A percentile compares a stretch with the other conserved stretches of the same genome.
These are phyloP conservation scores for Syngnathoides biaculeatus DNA, from an alignment of 2,113 vertebrate species.

Conservation along the genomic window DNA sequence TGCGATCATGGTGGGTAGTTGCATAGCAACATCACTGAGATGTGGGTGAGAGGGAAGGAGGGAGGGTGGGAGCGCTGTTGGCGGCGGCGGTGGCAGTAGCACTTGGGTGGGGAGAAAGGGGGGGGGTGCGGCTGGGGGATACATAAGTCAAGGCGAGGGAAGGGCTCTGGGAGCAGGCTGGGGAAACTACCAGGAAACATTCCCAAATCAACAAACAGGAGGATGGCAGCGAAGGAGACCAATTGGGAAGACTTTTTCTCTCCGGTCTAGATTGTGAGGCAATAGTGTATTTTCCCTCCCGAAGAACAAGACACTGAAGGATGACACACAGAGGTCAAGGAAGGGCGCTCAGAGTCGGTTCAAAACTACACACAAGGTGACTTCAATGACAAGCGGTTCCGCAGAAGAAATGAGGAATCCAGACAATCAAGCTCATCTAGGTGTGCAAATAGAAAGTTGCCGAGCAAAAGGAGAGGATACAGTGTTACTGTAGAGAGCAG, in stretches of 20 bases:
- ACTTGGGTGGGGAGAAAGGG: conserved; percentile 20
- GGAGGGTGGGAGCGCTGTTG: conserved; percentile 22
- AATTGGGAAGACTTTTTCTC: background rate
- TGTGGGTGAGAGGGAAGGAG: conserved; percentile 29
- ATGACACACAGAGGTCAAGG: background rate
- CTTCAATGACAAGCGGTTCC: background rate
- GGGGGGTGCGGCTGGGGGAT: conserved; percentile 16
- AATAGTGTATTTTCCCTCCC: background rate
- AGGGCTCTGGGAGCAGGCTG: conserved; percentile 47
- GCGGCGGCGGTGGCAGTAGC: conserved; percentile 9
- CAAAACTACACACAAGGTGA: background rate
- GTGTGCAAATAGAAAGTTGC: background rate
- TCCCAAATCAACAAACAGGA: conserved; percentile 70
- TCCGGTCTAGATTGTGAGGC: too few species aligned
- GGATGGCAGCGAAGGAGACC: conserved; percentile 15
- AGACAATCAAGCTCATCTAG: conserved; percentile 2
- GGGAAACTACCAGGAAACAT: conserved; percentile 72
- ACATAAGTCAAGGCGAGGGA: conserved; percentile 39
- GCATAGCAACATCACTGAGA: conserved; percentile 62
- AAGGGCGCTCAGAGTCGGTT: background rate
- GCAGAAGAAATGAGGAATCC: background rate
- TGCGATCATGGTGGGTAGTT: conserved; percentile 57
- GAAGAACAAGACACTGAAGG: background rate
- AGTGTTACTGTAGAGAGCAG: conserved; percentile 27
- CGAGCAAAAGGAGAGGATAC: conserved; percentile 22